Evolutionary conservation across 2,888 invertebrate genomes (phyloP).

Genomic region (Tetanocera ferruginea): DNA sequence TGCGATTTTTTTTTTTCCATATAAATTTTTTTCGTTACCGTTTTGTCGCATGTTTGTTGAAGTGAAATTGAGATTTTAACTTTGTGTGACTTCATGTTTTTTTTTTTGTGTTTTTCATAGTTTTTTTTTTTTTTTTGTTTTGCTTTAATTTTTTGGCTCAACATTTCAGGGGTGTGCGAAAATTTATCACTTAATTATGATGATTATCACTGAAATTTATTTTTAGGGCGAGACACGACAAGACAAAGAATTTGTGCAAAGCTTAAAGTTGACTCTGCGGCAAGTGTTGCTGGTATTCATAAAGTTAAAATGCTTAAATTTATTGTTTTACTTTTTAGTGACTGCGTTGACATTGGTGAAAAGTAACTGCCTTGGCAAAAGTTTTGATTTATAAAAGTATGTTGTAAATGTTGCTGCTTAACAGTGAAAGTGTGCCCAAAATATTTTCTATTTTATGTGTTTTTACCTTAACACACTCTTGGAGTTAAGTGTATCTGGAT

Average conservation of each 20-base stretch:
- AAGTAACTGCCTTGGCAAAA: too few relatives aligned
- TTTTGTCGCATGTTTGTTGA: conserved; percentile 18
- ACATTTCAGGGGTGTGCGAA: conserved; percentile 32
- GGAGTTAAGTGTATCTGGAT: too few relatives aligned
- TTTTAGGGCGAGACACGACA: not conserved
- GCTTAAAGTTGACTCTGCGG: not conserved
- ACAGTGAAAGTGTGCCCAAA: too few relatives aligned
- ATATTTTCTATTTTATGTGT: too few relatives aligned
- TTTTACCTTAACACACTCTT: too few relatives aligned
- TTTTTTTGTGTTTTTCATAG: not conserved
- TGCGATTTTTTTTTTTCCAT: not conserved
- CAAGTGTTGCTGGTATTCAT: not conserved
- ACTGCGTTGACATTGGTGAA: not conserved
- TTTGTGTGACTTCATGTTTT: conserved; percentile 1
- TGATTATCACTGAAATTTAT: conserved; percentile 46
- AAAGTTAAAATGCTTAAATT: not conserved
- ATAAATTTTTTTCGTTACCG: not conserved
- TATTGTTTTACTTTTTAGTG: not conserved
- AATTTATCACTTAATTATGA: conserved; percentile 50
- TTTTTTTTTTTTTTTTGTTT: not conserved
- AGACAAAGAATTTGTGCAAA: conserved; percentile 4
- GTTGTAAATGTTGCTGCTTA: too few relatives aligned
- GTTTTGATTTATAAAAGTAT: too few relatives aligned
- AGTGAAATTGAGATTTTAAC: conserved; percentile 38
- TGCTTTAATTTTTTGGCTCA: not conserved